Evolutionary conservation across 2,888 invertebrate species (phyloP), one percentile per base, ranked within the genome.

Genomic region (Drosophila borealis): DNA sequence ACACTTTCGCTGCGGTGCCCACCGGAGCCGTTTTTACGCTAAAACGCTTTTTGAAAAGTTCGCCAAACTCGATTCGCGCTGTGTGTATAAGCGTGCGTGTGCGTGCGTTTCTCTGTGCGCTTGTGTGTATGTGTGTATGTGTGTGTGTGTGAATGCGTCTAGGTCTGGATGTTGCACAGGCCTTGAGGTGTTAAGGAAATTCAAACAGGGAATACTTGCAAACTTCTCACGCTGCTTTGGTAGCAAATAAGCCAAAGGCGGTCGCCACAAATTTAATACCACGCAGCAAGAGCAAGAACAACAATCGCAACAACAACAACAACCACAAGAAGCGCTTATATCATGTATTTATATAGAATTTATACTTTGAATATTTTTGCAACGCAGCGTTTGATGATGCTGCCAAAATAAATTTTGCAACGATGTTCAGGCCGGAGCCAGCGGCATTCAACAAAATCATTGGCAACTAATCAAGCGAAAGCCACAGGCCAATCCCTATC

Each of bases 1-100:
- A 49, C 46, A 66, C 59, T 59, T 57, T 66, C 62, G 66, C 50
- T 49, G 61, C 49, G 65, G 44, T 65, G 79, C 85, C 64, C 81
- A 81, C 59, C 65, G 68, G 71, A 84, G 56, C 81, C 80, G 70
- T 81, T 81, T 81, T 81, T 85, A 82, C 80, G 86, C 73, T 76
- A 70, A 81, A 81, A 73, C 81, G 81, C 82, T 82, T 82, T 85
- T 80, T 69, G 51, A 85, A 81, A 85, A 81, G 67, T 82, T 85
- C 64, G 69, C 70, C 70, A 75, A 79, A 79, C 57, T 63, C 49
- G 56, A 61, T 66, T 66, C 37, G 41, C 36, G 14, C 29, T 63
- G 9, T 37, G 9, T 21, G 25, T 19, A 4, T 39, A 17, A 14
- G 19, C 10, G 17, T 19, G 36, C 17, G 29, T 9, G 21, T 44